Evolutionary conservation across 2,797 vertebrate species (phyloP), one percentile per base, ranked within the genome.

Genomic region (Etheostoma perlongum): DNA sequence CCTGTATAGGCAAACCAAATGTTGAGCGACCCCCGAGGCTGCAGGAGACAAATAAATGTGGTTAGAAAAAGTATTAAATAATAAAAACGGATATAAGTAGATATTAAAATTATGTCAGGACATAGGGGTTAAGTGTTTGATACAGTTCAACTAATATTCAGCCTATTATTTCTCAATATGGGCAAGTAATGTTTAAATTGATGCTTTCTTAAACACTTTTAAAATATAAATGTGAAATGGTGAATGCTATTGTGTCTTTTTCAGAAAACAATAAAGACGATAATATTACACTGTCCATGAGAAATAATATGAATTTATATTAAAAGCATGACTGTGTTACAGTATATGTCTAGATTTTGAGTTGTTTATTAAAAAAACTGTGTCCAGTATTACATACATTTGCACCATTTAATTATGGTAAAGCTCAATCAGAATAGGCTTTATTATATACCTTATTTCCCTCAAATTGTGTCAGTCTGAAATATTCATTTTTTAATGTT

Each of bases 21-120:
- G 52, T 72, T 67, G 55, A 80, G 65, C 51, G 82, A 83, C 66
- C 79, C 27, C 5, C 30, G 21, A 76, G 75, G 64, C 13, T 76
- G 49, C 67, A 67, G 21, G 25, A 42, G n/a, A 53, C 12, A 52
- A 8, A 72, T 18, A 4, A 42, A 75, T 19, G 25, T 33, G 52
- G 23, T 61, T 36, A 30, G 1, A 16, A 36, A 65, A 65, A 65
- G 13, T 3, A 19, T 19, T 3, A 66, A 53, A 51, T 13, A 44
- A 30, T 44, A 8, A 40, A 52, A 54, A 6, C 33, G 10, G 1
- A 58, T 10, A n/a, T 21, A 49, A 18, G 1, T 33, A 27, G 0
- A 33, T 48, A 10, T 27, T 46, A 44, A 1, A 52, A 61, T 14
- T 6, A 66, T 8, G 4, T 21, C 15, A 25, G 27, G 21, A 61